phyloP scores from a whole-genome alignment of 2,888 invertebrate genomes.

The Euplagia quadripunctaria region DNA sequence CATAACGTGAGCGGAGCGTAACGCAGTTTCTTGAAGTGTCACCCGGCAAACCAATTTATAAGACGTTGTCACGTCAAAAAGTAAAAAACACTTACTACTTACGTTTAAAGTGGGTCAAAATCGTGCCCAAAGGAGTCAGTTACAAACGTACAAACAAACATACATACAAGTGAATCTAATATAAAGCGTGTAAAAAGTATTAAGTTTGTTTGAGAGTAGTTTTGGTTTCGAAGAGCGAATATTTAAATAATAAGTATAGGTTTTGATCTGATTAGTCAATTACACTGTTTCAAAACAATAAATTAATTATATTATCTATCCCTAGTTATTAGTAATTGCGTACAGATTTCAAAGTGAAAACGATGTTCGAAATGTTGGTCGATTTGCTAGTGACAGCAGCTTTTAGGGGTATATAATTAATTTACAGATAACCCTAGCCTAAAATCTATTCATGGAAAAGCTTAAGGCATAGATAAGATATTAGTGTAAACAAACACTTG shows the following conservation, averaged over 20 bases:
- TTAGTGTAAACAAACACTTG: too few relatives aligned
- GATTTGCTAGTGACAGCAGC: background rate
- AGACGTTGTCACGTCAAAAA: too few relatives aligned
- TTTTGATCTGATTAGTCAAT: background rate
- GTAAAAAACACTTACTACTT: too few relatives aligned
- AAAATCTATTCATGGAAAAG: background rate
- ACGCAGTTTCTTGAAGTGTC: too few relatives aligned
- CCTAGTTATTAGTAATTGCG: background rate
- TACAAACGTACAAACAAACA: too few relatives aligned
- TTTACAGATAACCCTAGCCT: background rate
- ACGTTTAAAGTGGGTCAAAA: too few relatives aligned
- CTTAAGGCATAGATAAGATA: too few relatives aligned
- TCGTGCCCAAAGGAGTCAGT: too few relatives aligned
- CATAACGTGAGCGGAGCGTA: too few relatives aligned
- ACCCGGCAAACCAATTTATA: too few relatives aligned
- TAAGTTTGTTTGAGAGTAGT: background rate
- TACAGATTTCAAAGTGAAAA: background rate
- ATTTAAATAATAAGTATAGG: background rate
- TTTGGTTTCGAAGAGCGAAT: background rate
- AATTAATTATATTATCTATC: background rate
- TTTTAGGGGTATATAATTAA: constrained; percentile 1
- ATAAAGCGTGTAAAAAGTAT: too few relatives aligned
- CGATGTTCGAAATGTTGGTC: background rate
- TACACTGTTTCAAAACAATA: background rate
- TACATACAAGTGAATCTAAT: too few relatives aligned